These are phyloP conservation scores for Nudaria mundana DNA, from an alignment of 2,888 invertebrate species.

Conservation along the genomic window DNA sequence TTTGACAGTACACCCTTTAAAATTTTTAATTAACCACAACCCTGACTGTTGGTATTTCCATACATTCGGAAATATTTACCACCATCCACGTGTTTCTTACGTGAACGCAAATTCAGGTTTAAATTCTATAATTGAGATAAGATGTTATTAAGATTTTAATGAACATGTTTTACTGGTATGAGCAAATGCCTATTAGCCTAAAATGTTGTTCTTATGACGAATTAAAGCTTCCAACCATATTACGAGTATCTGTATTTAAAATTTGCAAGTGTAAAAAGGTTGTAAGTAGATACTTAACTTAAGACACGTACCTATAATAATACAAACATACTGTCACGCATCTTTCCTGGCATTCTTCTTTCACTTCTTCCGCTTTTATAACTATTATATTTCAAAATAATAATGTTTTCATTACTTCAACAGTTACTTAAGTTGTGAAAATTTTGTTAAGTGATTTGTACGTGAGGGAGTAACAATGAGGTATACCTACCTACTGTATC, in stretches of 20 bases:
- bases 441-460: too few relatives aligned
- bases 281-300: too few relatives aligned
- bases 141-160: constrained; percentile 42
- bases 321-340: too few relatives aligned
- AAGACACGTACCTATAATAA: too few relatives aligned
- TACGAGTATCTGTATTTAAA: background rate
- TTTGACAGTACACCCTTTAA: constrained; percentile 57
- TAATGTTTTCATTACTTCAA: too few relatives aligned
- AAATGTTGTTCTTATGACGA: constrained; percentile 4
- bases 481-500: constrained; percentile 43
- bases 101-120: constrained; percentile 22
- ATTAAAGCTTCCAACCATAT: constrained; percentile 10
- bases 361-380: too few relatives aligned
- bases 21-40: constrained; percentile 64
- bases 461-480: too few relatives aligned
- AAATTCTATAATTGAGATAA: constrained; percentile 37
- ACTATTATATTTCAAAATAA: too few relatives aligned
- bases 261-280: background rate
- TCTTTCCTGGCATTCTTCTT: too few relatives aligned
- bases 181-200: constrained; percentile 2
- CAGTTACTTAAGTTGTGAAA: too few relatives aligned
- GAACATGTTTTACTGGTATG: constrained; percentile 25
- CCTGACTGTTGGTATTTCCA: constrained; percentile 8
- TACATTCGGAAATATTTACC: too few relatives aligned
- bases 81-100: too few relatives aligned